Base-by-base conservation (phyloP, 2,113 vertebrate species). In the Takifugu bimaculatus region DNA sequence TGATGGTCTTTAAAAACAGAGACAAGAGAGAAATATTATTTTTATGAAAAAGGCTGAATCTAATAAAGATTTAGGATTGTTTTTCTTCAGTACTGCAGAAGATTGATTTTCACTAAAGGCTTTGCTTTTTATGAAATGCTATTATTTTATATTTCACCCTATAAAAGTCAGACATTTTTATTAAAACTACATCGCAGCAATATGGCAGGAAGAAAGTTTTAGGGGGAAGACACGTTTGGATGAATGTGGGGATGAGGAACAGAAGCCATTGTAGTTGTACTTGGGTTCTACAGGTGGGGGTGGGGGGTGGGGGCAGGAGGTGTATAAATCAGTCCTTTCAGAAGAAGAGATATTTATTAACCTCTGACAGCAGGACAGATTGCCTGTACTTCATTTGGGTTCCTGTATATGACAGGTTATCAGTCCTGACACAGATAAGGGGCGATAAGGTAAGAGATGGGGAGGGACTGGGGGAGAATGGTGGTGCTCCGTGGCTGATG, bases 371-470 rank as follows among this genome's bases (percentile, higher is more conserved):
- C 60, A 60, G 69, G 75, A 87, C 76, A 68, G 78, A 90, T 83
- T 10, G 51, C 63, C 65, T 60, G 29, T 67, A 65, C 64, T 57
- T 77, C 48, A 72, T 77, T 80, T 54, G 51, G 75, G 83, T 91
- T 91, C 88, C 90, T 90, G 87, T 83, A 57, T 74, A 59, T 85
- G 90, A 90, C 83, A 89, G 87, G 79, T 85, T 85, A 85, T 88
- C 83, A 85, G 85, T 89, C 78, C 67, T 68, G 75, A 59, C 26
- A 68, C 15, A 65, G 63, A 47, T 12, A 47, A 63, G 26, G 49
- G 45, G 29, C 44, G 51, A 58, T 49, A 62, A 71, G 72, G 65
- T 48, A 68, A 60, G 55, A 71, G 56, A 62, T 25, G 28, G 65
- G 51, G 54, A 27, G 61, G 77, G 82, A 84, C 76, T 60, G 79